Percentiles rank a stretch among this genome's conserved stretches.
Conservation (phyloP, 2,797 vertebrate genomes). For the Lateolabrax maculatus region DNA sequence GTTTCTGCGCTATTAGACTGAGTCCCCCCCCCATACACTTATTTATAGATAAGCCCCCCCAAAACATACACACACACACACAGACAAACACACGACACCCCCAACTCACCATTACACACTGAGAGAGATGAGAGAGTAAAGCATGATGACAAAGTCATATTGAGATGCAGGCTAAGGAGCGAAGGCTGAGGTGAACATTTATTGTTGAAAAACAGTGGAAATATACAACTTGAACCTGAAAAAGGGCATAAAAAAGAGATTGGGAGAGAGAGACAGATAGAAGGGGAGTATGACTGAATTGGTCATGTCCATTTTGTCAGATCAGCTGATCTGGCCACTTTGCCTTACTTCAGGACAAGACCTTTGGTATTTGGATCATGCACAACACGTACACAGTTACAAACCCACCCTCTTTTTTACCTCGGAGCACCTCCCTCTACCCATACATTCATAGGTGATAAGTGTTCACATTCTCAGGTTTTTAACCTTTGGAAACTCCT, state of each 20-base stretch:
- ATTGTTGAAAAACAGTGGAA: neutral
- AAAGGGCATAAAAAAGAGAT: neutral
- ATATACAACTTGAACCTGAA: conserved; percentile 17
- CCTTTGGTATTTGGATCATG: conserved; percentile 52
- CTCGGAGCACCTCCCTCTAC: neutral
- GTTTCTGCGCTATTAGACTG: conserved; percentile 84
- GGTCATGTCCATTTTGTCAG: conserved; percentile 33
- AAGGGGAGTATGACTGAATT: neutral
- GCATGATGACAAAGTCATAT: conserved; percentile 44
- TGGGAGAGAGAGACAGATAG: neutral
- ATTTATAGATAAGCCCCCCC: conserved; percentile 87
- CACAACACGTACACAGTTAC: conserved; percentile 32
- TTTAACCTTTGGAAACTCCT: too few relatives aligned
- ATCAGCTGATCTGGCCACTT: conserved; percentile 33
- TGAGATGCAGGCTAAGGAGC: conserved; percentile 25
- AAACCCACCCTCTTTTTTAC: conserved; percentile 16
- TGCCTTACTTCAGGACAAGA: conserved; percentile 40
- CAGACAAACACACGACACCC: conserved; percentile 34
- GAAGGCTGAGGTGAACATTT: conserved; percentile 13
- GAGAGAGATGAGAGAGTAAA: conserved; percentile 43
- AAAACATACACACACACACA: conserved; percentile 37
- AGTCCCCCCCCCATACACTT: conserved; percentile 81
- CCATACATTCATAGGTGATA: too few relatives aligned
- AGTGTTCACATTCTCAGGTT: too few relatives aligned
- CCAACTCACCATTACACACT: conserved; percentile 31